These are phyloP conservation scores for Amaurobius ferox DNA, from an alignment of 2,888 invertebrate genomes.

Conservation along the genomic window DNA sequence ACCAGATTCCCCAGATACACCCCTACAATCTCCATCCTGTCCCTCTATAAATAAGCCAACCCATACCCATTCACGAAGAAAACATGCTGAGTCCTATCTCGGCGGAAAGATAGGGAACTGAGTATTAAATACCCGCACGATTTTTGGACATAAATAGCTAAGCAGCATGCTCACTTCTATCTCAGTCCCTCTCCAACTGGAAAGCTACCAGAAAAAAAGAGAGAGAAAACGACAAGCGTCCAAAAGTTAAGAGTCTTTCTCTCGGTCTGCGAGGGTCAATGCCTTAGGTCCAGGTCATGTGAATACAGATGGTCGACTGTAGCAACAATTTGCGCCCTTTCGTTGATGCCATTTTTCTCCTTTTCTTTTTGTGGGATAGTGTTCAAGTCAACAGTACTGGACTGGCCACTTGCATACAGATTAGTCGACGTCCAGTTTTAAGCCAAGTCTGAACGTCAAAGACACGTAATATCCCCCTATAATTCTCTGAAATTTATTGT, in stretches of 20 bases:
- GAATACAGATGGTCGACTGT: slow-evolving; percentile 34
- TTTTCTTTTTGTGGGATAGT: slow-evolving; percentile 25
- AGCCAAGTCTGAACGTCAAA: not conserved
- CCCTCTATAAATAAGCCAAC: slow-evolving; percentile 14
- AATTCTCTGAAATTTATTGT: not conserved
- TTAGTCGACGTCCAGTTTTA: not conserved
- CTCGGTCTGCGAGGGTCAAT: slow-evolving; percentile 39
- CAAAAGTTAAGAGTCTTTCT: slow-evolving; percentile 5
- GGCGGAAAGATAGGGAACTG: not conserved
- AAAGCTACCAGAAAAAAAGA: slow-evolving; percentile 3
- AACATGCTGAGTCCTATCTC: slow-evolving; percentile 12
- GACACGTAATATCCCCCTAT: not conserved
- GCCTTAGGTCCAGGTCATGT: slow-evolving; percentile 40
- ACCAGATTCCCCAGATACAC: not conserved
- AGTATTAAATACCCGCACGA: slow-evolving; percentile 34
- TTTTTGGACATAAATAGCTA: slow-evolving; percentile 31
- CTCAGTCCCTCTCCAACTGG: not conserved
- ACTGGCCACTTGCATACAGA: slow-evolving; percentile 40
- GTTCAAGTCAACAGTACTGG: not conserved
- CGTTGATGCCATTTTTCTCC: not conserved
- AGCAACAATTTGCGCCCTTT: not conserved
- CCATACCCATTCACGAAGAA: not conserved
- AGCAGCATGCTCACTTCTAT: slow-evolving; percentile 19
- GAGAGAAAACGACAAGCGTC: not conserved
- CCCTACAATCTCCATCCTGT: slow-evolving; percentile 2